These are phyloP conservation scores for Caenorhabditis becei DNA, from an alignment of 2,888 invertebrate species.

Conservation along the genomic window DNA sequence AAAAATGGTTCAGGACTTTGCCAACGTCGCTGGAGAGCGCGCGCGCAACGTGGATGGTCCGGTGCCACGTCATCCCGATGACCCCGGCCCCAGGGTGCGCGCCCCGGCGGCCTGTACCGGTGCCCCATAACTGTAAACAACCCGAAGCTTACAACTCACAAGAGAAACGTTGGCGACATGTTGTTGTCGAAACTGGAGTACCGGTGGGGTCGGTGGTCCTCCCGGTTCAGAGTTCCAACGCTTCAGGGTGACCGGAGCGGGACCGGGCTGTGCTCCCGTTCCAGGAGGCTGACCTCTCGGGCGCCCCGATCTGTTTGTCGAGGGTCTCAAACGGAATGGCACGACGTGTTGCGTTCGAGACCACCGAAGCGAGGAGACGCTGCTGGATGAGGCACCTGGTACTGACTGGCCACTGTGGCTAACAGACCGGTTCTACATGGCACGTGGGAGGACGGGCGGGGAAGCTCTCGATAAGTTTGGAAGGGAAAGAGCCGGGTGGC, in stretches of 20 bases:
- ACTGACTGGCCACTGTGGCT: constrained; percentile 40
- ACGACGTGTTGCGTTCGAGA: constrained; percentile 46
- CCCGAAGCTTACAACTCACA: constrained; percentile 25
- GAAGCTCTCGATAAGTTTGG: constrained; percentile 8
- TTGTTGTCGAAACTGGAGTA: constrained; percentile 27
- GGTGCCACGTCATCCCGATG: constrained; percentile 14
- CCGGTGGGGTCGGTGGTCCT: constrained; percentile 30
- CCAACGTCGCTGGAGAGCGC: not conserved
- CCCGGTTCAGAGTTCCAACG: constrained; percentile 16
- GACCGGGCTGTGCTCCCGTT: constrained; percentile 27
- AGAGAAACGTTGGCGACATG: constrained; percentile 46
- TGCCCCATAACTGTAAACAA: constrained; percentile 8
- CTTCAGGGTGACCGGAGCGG: constrained; percentile 27
- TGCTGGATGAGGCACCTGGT: constrained; percentile 35
- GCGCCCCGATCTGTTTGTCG: constrained; percentile 4
- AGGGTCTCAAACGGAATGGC: not conserved
- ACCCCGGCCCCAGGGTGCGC: not conserved
- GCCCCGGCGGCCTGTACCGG: constrained; percentile 8
- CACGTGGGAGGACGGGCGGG: constrained; percentile 15
- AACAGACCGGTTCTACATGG: constrained; percentile 37
- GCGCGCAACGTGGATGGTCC: constrained; percentile 15
- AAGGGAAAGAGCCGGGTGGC: constrained; percentile 1
- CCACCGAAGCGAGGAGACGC: constrained; percentile 45
- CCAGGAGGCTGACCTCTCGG: not conserved
- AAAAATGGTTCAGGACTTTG: not conserved